A percentile compares a stretch with the other conserved stretches of the same genome.
Conservation (phyloP, 2,888 invertebrate genomes). For the Priocnemis perturbator region DNA sequence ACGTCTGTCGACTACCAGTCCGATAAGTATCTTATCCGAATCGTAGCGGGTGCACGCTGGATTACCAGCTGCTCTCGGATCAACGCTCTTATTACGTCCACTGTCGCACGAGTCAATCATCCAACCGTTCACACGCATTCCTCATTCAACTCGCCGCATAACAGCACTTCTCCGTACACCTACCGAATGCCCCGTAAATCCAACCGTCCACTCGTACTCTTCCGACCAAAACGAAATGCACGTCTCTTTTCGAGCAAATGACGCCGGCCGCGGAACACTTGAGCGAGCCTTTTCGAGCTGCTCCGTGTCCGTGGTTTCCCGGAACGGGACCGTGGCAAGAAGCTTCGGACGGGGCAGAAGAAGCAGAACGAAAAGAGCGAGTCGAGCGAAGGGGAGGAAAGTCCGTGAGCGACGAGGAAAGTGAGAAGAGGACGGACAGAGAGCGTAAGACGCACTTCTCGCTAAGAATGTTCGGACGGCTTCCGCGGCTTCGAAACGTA, state of each 20-base stretch:
- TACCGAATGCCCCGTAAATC: too few relatives aligned
- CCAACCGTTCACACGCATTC: too few relatives aligned
- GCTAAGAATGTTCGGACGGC: slow-evolving; percentile 47
- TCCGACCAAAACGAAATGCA: too few relatives aligned
- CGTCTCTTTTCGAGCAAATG: too few relatives aligned
- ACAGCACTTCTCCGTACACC: too few relatives aligned
- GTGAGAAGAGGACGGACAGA: neutral
- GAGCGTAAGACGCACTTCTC: slow-evolving; percentile 27
- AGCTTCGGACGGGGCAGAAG: too few relatives aligned
- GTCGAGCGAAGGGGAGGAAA: neutral
- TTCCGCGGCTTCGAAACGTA: slow-evolving; percentile 56
- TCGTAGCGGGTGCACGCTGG: too few relatives aligned
- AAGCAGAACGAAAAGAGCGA: slow-evolving; percentile 16
- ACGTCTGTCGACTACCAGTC: too few relatives aligned
- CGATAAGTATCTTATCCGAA: too few relatives aligned
- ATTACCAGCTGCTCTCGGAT: neutral
- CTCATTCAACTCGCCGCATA: too few relatives aligned
- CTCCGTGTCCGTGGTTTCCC: slow-evolving; percentile 19
- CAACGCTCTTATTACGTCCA: neutral
- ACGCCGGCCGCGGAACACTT: neutral
- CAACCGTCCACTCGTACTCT: too few relatives aligned
- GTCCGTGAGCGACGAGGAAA: neutral
- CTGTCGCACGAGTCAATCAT: neutral
- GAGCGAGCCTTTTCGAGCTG: slow-evolving; percentile 17
- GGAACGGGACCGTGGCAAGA: slow-evolving; percentile 17